Evolutionary conservation across 1,140 invertebrate species (phyloP).

Genomic region (Drusus annulatus): DNA sequence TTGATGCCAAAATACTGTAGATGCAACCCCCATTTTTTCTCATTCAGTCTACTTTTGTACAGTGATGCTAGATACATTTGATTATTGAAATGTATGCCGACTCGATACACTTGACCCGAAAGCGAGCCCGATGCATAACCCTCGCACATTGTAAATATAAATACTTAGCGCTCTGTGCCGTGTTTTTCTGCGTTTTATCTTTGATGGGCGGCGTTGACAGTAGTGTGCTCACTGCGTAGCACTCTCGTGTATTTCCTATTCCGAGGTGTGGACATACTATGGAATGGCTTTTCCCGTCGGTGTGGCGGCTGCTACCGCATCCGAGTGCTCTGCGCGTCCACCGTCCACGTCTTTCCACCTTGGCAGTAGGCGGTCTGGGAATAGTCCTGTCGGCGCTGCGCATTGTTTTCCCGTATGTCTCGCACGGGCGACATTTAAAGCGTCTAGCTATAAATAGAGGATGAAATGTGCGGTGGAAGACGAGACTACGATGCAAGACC

Average conservation of each 20-base stretch:
- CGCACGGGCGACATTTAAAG: constrained; percentile 43
- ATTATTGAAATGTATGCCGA: background rate
- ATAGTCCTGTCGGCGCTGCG: constrained; percentile 21
- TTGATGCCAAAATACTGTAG: no score
- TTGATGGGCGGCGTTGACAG: background rate
- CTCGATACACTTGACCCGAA: constrained; percentile 44
- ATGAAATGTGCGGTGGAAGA: constrained; percentile 26
- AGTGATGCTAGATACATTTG: constrained; percentile 8
- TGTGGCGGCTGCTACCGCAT: no score
- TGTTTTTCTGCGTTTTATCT: constrained; percentile 11
- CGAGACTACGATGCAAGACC: constrained; percentile 23
- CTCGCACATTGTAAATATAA: constrained; percentile 28
- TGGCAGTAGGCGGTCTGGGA: constrained; percentile 15
- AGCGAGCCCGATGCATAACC: constrained; percentile 10
- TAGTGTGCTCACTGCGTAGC: no score
- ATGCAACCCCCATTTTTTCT: no score
- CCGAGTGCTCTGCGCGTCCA: no score
- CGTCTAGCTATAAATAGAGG: constrained; percentile 45
- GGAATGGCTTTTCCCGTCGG: background rate
- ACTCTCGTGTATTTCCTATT: background rate
- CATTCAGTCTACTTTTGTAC: background rate
- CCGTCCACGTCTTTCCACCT: background rate
- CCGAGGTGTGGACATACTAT: no score
- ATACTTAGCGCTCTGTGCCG: background rate
- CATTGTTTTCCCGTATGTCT: constrained; percentile 43